Conservation (phyloP, 2,113 vertebrate genomes). For the Trichechus manatus region DNA sequence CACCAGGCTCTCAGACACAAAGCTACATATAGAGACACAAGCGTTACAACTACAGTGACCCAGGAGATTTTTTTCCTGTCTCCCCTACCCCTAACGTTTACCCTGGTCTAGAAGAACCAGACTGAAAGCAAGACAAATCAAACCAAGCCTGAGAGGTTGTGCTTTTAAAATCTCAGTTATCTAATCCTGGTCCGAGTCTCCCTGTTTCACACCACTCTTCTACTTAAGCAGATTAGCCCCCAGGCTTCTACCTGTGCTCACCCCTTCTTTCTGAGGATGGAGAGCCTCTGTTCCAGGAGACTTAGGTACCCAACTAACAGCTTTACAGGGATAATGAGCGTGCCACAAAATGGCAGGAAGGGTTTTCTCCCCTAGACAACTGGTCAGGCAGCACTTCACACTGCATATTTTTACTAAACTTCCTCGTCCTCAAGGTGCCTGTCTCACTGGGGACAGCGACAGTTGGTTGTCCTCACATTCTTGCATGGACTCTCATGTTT, state of each 20-base stretch:
- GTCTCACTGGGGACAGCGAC: not conserved
- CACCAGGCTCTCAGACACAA: not conserved
- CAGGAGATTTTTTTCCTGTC: rapidly evolving
- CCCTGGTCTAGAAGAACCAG: not conserved
- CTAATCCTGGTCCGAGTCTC: not conserved
- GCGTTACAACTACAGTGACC: rapidly evolving
- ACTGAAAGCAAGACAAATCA: not conserved
- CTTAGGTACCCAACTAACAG: not conserved
- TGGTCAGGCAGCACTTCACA: not conserved
- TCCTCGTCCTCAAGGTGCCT: not conserved
- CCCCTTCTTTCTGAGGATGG: not conserved
- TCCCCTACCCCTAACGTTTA: not conserved
- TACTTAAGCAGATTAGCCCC: not conserved
- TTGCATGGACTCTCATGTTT: not conserved
- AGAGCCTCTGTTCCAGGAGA: not conserved
- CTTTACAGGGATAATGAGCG: not conserved
- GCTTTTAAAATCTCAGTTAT: rapidly evolving
- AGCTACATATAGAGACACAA: not conserved
- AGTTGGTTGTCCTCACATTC: not conserved
- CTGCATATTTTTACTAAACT: not conserved
- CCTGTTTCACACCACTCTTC: not conserved
- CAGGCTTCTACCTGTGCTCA: not conserved
- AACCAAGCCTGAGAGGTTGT: not conserved
- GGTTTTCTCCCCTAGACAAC: not conserved
- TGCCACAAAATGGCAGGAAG: not conserved